phyloP scores from a whole-genome alignment of 2,113 vertebrate genomes.

The Callaeas wilsoni region DNA sequence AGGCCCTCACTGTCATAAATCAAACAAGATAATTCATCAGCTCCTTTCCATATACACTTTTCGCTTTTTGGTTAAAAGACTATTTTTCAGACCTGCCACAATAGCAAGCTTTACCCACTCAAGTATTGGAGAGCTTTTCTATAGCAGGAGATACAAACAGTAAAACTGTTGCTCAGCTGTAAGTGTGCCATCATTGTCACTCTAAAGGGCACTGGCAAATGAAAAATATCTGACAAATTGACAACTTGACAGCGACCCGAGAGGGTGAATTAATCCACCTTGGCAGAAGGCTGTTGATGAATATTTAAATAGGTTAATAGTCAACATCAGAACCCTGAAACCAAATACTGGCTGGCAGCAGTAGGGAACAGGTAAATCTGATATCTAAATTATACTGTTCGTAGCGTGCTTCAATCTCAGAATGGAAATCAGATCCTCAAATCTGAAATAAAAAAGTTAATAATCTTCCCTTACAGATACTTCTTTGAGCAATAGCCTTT shows the following conservation, averaged over 20 bases:
- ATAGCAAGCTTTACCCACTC: neutral
- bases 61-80: neutral
- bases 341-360: constrained; percentile 43
- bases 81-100: neutral
- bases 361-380: constrained; percentile 1
- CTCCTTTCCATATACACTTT: neutral
- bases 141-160: neutral
- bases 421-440: neutral
- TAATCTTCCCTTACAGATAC: neutral
- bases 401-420: constrained; percentile 3
- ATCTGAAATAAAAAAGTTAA: neutral
- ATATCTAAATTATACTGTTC: constrained; percentile 39
- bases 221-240: constrained; percentile 56
- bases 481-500: neutral
- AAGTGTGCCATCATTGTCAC: neutral
- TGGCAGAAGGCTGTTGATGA: constrained; percentile 55
- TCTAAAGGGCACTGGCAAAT: constrained; percentile 35
- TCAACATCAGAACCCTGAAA: constrained; percentile 55
- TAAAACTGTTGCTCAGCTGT: neutral
- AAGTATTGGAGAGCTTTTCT: neutral
- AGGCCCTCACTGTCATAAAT: neutral
- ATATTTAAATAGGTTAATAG: constrained; percentile 69
- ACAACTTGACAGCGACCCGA: constrained; percentile 8
- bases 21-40: neutral
- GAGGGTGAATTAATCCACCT: constrained; percentile 50